Percentiles rank a stretch among this genome's conserved stretches.
Evolutionary conservation across 2,797 vertebrate genomes (phyloP).

Genomic region (Chelmon rostratus): DNA sequence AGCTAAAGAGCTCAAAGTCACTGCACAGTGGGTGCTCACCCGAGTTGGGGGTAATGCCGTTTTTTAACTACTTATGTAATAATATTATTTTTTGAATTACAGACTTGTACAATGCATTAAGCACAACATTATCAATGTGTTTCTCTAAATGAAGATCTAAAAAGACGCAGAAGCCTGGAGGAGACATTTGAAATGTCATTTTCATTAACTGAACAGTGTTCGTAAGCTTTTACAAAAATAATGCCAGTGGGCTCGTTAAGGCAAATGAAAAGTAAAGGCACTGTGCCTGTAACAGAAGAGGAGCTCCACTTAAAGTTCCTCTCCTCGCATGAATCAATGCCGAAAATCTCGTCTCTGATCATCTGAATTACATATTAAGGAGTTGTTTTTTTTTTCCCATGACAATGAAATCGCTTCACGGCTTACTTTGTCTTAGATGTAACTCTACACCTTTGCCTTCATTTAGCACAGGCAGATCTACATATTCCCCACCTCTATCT

Average conservation of each 20-base stretch:
- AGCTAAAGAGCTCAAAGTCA: slow-evolving; percentile 26
- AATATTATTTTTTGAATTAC: background rate
- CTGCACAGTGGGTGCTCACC: slow-evolving; percentile 17
- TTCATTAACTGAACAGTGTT: slow-evolving; percentile 3
- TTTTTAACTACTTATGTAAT: slow-evolving; percentile 23
- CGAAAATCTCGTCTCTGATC: no score
- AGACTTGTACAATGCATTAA: background rate
- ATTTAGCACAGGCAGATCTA: no score
- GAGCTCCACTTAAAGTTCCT: background rate
- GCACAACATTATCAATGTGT: slow-evolving; percentile 4
- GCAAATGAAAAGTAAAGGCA: background rate
- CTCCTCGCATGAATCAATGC: no score
- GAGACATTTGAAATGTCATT: slow-evolving; percentile 9
- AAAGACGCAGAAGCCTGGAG: background rate
- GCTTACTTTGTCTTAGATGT: no score
- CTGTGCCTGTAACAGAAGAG: background rate
- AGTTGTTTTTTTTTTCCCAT: no score
- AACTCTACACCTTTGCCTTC: no score
- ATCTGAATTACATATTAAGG: no score
- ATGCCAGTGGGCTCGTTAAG: slow-evolving; percentile 7
- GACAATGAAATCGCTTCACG: no score
- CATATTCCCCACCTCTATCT: no score
- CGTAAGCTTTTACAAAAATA: slow-evolving; percentile 1
- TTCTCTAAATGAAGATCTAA: background rate
- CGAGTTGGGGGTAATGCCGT: background rate